Evolutionary conservation across 2,888 invertebrate species (phyloP).

Genomic region (Agapetus fuscipes): DNA sequence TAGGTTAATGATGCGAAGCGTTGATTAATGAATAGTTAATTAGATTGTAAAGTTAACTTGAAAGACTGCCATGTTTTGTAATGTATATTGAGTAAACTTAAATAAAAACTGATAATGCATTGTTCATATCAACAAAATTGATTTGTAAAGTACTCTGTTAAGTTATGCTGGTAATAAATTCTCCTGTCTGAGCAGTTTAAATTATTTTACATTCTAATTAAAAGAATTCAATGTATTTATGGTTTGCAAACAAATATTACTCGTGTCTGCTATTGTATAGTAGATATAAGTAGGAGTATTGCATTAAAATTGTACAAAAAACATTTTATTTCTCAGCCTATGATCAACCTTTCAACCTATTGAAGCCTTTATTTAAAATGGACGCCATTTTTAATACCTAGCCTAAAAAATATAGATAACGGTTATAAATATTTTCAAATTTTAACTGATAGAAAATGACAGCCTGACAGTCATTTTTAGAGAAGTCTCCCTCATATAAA

Average conservation of each 20-base stretch:
- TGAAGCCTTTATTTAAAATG: too few relatives aligned
- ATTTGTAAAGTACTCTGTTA: conserved; percentile 4
- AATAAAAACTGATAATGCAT: conserved; percentile 3
- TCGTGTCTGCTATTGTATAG: too few relatives aligned
- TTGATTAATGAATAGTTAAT: conserved; percentile 14
- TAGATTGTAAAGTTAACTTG: conserved; percentile 16
- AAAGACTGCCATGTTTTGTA: conserved; percentile 22
- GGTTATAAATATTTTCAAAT: too few relatives aligned
- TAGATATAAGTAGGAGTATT: too few relatives aligned
- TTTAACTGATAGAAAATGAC: too few relatives aligned
- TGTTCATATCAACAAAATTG: background rate
- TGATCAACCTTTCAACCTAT: too few relatives aligned
- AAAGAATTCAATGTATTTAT: background rate
- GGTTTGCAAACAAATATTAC: too few relatives aligned
- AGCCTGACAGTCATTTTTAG: too few relatives aligned
- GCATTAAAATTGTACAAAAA: background rate
- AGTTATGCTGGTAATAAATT: background rate
- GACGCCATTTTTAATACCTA: too few relatives aligned
- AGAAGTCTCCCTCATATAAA: too few relatives aligned
- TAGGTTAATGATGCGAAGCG: conserved; percentile 13
- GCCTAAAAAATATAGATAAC: too few relatives aligned
- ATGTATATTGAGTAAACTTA: conserved; percentile 17
- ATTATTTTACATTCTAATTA: conserved; percentile 4
- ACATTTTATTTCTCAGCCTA: background rate
- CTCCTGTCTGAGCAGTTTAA: conserved; percentile 3